Conservation (phyloP, 2,888 invertebrate genomes). For the Clusia tigrina region DNA sequence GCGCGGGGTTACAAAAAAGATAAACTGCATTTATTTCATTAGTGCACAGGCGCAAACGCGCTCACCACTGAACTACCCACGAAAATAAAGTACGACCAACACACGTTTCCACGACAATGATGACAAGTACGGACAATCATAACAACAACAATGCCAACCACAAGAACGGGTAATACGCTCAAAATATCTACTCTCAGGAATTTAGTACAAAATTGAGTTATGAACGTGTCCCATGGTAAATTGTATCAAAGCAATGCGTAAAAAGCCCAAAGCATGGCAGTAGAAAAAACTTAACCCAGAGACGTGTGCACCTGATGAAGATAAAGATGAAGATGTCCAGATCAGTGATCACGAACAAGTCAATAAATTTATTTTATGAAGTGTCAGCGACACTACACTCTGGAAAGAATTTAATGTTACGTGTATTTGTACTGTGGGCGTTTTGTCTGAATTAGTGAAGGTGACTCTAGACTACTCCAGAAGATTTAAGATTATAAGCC, state of each 20-base stretch:
- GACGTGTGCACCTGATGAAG: conserved; percentile 46
- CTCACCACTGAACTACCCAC: background rate
- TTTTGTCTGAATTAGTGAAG: too few species aligned
- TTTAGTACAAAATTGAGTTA: conserved; percentile 54
- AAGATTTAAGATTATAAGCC: too few species aligned
- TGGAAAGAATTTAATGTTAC: too few species aligned
- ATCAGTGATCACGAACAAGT: conserved; percentile 52
- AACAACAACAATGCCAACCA: conserved; percentile 41
- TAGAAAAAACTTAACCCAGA: background rate
- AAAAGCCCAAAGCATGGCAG: background rate
- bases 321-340: conserved; percentile 54
- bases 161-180: conserved; percentile 36
- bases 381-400: conserved; percentile 56
- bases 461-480: too few species aligned
- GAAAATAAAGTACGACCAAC: conserved; percentile 44
- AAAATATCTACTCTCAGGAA: too few species aligned
- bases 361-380: conserved; percentile 58
- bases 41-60: background rate
- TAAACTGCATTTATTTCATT: background rate
- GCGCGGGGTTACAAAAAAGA: background rate
- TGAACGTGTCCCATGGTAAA: background rate
- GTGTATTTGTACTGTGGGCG: too few species aligned
- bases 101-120: conserved; percentile 54
- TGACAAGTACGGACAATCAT: conserved; percentile 47
- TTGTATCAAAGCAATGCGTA: background rate